Percentiles rank a stretch among this genome's conserved stretches.
phyloP scores from a whole-genome alignment of 2,113 vertebrate genomes.

The Hyla sarda region DNA sequence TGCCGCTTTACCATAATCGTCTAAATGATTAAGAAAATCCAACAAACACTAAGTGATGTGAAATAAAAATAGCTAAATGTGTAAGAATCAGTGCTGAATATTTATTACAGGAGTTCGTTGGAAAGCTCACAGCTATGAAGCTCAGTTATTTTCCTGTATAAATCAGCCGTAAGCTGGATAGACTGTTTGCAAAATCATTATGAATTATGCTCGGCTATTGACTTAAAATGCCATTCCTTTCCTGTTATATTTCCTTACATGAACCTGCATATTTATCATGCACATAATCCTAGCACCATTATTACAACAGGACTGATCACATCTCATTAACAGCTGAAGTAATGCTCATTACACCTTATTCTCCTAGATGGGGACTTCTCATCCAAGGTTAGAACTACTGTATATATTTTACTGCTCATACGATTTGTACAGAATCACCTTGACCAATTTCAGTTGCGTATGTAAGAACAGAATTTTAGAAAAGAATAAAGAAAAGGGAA shows the following conservation, averaged over 20 bases:
- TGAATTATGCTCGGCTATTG: constrained; percentile 30
- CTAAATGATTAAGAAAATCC: not conserved
- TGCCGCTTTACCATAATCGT: not conserved
- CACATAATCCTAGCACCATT: not conserved
- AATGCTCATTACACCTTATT: not conserved
- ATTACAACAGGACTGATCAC: not conserved
- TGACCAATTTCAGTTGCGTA: too few relatives aligned
- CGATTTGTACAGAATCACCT: not conserved
- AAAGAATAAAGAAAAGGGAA: too few relatives aligned
- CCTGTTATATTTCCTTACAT: not conserved
- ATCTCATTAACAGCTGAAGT: not conserved
- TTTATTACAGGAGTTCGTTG: constrained; percentile 1
- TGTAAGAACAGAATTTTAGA: too few relatives aligned
- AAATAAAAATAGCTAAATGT: constrained; percentile 13
- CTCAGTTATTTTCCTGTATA: not conserved
- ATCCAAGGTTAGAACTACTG: not conserved
- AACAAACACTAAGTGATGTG: not conserved
- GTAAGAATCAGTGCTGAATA: not conserved
- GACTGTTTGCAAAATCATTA: constrained; percentile 27
- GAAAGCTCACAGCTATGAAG: not conserved
- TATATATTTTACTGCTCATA: not conserved
- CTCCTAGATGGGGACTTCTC: not conserved
- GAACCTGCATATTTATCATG: not conserved
- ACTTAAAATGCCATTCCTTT: constrained; percentile 14
- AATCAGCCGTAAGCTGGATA: constrained; percentile 16